Evolutionary conservation across 92 coral and sea anemone genomes (phyloP), one percentile per base, ranked within the genome.

Genomic region (Metridium senile): DNA sequence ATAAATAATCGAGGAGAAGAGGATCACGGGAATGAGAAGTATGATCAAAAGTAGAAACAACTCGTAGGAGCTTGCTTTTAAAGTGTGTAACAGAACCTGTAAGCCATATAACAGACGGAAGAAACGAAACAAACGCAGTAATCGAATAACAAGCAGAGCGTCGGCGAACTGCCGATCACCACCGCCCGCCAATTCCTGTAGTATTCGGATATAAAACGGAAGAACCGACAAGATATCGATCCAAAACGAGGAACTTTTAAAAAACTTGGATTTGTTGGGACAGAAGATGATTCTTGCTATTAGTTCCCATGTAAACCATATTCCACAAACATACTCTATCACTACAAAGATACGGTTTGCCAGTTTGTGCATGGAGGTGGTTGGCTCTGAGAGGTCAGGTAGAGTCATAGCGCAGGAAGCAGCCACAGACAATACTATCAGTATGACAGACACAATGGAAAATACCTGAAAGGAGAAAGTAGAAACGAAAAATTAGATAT

Each of bases 1-100:
- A 46, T 68, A 89, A 58, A 94, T 93, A 45, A 94, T 80, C 0
- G 98, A 94, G 11, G 98, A 94, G 68, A 94, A 94, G 0, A 94
- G 72, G 32, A 94, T 66, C 0, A 94, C 98, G 0, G 98, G 98
- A 43, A 94, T 92, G 0, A 94, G 59, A 0, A 94, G 84, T 53
- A 94, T 94, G 20, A 89, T 66, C 2, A 94, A 56, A 17, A 94
- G 84, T 0, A 94, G 90, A 13, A 90, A 92, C 34, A 94, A 75
- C 54, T 94, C 98, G 75, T 94, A 94, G 1, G 98, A 94, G 80
- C 98, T 92, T n/a, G 98, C 98, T 65, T 94, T 94, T 35, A 94
- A 56, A 9, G 98, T 94, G 86, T 94, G 98, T 58, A 90, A 47
- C 23, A 94, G 27, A 39, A 94, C 93, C 78, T 94, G 98, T 3